A percentile compares a stretch with the other conserved stretches of the same genome.
Evolutionary conservation across 1,140 invertebrate genomes (phyloP).

Genomic region (Leptonema lineaticorne): DNA sequence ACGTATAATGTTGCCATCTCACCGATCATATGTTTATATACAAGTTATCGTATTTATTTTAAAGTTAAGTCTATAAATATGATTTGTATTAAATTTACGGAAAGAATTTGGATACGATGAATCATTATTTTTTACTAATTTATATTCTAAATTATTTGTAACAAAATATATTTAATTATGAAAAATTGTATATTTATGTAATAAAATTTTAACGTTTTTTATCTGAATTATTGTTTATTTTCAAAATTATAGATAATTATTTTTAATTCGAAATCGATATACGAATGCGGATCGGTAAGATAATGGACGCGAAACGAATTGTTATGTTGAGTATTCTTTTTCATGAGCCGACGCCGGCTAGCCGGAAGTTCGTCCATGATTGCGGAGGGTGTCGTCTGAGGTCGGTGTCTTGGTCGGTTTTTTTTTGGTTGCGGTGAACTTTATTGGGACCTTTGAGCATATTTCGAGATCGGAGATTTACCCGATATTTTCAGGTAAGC

Average conservation of each 20-base stretch:
- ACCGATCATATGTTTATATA: not conserved
- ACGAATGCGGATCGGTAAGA: not conserved
- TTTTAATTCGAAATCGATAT: not conserved
- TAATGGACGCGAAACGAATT: not conserved
- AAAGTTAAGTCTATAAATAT: too few species aligned
- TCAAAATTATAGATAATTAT: not conserved
- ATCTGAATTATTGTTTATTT: too few species aligned
- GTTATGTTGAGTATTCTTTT: too few species aligned
- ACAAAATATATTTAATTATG: too few species aligned
- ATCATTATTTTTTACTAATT: too few species aligned
- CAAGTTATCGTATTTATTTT: too few species aligned
- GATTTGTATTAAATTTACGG: too few species aligned
- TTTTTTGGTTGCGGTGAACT: not conserved
- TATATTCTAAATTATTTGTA: too few species aligned
- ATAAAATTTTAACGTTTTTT: too few species aligned
- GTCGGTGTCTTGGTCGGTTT: not conserved
- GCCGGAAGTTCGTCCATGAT: slow-evolving; percentile 21
- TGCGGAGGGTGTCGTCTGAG: not conserved
- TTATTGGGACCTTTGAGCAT: not conserved
- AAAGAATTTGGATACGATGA: too few species aligned
- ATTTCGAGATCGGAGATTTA: not conserved
- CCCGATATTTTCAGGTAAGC: too few species aligned
- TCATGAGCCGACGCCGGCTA: not conserved
- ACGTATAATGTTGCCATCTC: not conserved
- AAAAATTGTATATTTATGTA: too few species aligned